Conservation (phyloP, 2,113 vertebrate species). For the Onychostruthus taczanowskii region DNA sequence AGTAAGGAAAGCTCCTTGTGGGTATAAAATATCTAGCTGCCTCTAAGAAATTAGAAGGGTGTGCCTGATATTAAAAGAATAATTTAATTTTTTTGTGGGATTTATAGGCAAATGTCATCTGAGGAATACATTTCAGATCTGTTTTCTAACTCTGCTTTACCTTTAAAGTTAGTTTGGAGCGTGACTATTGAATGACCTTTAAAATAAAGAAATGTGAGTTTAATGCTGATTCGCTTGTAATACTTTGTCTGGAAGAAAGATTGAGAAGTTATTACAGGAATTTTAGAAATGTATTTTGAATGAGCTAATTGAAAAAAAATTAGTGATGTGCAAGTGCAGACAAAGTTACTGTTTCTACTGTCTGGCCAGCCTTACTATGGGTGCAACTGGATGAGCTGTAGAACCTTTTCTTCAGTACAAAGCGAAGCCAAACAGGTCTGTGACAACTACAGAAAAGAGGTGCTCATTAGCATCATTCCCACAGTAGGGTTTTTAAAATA, state of each 20-base stretch:
- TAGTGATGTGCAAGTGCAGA: not conserved
- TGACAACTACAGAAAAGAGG: not conserved
- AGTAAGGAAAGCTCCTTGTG: not conserved
- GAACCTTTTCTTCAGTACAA: not conserved
- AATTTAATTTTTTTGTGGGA: not conserved
- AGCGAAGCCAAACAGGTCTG: not conserved
- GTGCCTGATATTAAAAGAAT: not conserved
- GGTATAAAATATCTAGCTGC: not conserved
- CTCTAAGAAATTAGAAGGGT: not conserved
- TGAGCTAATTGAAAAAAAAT: not conserved
- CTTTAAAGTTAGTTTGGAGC: not conserved
- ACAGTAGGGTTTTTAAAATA: not conserved
- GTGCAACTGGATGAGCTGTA: not conserved
- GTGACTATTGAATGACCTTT: constrained; percentile 5
- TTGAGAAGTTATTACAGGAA: not conserved
- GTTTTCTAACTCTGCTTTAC: not conserved
- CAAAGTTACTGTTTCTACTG: not conserved
- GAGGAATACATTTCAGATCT: not conserved
- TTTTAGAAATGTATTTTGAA: not conserved
- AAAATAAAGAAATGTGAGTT: constrained; percentile 2
- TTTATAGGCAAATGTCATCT: not conserved
- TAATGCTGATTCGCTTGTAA: not conserved
- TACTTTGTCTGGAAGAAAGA: not conserved
- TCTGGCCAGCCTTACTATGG: not conserved
- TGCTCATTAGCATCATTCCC: not conserved